Evolutionary conservation across 1,140 invertebrate species (phyloP), one percentile per base, ranked within the genome.

Genomic region (Tetramorium simillimum): DNA sequence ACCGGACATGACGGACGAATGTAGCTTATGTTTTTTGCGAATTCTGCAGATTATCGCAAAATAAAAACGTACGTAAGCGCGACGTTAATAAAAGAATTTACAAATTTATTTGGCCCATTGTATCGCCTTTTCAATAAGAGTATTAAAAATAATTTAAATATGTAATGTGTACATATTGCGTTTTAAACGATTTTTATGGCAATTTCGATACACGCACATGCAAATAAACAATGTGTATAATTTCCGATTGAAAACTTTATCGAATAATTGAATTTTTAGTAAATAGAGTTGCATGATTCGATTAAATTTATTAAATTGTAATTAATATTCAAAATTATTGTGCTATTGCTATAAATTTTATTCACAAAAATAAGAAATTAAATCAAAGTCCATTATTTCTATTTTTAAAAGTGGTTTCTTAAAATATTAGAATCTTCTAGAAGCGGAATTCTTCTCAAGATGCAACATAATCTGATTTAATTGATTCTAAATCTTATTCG

Each of bases 21-120:
- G 53, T n/a, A 62, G 40, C 49, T 72, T 21, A 46, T 24, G 77
- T 75, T 82, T 75, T 75, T 84, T 84, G 69, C 80, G n/a, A 46
- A 60, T 75, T 14, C 43, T 56, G 43, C 1, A 84, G 69, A n/a
- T 40, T 43, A 73, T 84, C 43, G 9, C 40, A 16, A 73, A 10
- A 43, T 14, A 62, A 43, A 2, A 40, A 33, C 56, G 16, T n/a
- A 76, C 5, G 10, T 40, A 7, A 7, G 9, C n/a, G 14, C 14
- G 18, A 43, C 10, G 5, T 1, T 49, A n/a, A 84, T 62, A 49
- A 7, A 73, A 60, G 14, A 75, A 75, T 77, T 40, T 77, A 62
- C 7, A 49, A 56, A 75, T 60, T 60, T 24, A 49, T 60, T 60
- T n/a, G 18, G 14, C 0, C 43, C 10, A 21, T 40, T 43, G 14